phyloP scores from a whole-genome alignment of 2,888 invertebrate genomes.

The Pterostichus niger region DNA sequence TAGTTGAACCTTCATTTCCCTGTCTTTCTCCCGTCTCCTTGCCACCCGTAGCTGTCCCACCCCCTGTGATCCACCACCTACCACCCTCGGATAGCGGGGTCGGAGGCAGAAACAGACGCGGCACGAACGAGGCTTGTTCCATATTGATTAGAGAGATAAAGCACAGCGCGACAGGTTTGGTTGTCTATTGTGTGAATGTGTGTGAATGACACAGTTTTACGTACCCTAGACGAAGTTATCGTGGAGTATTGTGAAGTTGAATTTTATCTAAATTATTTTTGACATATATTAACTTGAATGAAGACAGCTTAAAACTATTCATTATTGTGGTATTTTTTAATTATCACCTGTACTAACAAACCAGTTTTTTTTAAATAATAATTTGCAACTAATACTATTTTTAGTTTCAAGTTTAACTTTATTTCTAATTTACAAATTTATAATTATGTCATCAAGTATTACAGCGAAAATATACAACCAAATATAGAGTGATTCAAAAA shows the following conservation, averaged over 20 bases:
- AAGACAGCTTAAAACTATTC: not conserved
- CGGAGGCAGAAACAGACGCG: not conserved
- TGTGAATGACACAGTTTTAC: slow-evolving; percentile 53
- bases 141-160: slow-evolving; percentile 65
- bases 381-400: too few species aligned
- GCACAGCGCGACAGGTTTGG: slow-evolving; percentile 59
- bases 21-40: not conserved
- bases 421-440: too few species aligned
- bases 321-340: not conserved
- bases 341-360: too few species aligned
- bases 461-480: too few species aligned
- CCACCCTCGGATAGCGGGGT: not conserved
- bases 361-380: too few species aligned
- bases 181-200: slow-evolving; percentile 24
- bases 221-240: slow-evolving; percentile 4
- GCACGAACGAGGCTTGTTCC: slow-evolving; percentile 48
- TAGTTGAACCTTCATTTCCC: not conserved
- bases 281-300: not conserved
- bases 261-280: not conserved
- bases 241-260: too few species aligned
- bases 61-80: not conserved
- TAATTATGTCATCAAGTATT: too few species aligned
- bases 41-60: too few species aligned
- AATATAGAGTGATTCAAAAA: too few species aligned
- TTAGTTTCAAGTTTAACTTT: too few species aligned